Conservation (phyloP, 1,140 invertebrate genomes). For the Philotrypesis tridentata region DNA sequence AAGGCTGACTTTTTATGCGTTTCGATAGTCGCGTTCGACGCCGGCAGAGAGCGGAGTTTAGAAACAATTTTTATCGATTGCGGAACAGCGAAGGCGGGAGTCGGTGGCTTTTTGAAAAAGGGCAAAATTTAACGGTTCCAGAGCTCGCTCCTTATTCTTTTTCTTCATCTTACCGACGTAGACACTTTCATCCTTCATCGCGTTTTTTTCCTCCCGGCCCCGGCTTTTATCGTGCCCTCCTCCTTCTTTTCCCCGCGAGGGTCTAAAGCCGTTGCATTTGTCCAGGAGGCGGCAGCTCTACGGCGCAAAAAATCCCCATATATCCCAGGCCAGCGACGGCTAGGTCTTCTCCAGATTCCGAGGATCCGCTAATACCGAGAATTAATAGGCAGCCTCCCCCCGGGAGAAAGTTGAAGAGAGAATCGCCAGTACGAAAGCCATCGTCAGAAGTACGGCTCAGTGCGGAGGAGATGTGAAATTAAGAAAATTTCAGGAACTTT, state of each 20-base stretch:
- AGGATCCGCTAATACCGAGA: not conserved
- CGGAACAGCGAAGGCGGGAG: no score
- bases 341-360: not conserved
- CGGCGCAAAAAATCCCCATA: not conserved
- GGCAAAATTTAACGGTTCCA: no score
- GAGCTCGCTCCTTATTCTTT: no score
- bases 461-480: constrained; percentile 3
- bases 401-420: constrained; percentile 2
- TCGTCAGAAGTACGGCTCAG: not conserved
- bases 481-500: constrained; percentile 10
- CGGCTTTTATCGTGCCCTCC: not conserved
- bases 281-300: not conserved
- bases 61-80: no score
- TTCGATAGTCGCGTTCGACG: no score
- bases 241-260: not conserved
- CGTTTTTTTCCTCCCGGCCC: not conserved
- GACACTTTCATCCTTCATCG: not conserved
- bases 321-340: not conserved
- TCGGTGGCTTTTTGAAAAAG: no score
- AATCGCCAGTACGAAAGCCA: constrained; percentile 7
- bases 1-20: no score
- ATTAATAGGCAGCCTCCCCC: constrained; percentile 1
- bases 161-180: no score
- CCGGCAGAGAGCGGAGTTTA: no score
- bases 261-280: not conserved